Percentiles rank a stretch among this genome's conserved stretches.
These are phyloP conservation scores for Drosophila diplacantha DNA, from an alignment of 2,888 invertebrate genomes.

Conservation along the genomic window DNA sequence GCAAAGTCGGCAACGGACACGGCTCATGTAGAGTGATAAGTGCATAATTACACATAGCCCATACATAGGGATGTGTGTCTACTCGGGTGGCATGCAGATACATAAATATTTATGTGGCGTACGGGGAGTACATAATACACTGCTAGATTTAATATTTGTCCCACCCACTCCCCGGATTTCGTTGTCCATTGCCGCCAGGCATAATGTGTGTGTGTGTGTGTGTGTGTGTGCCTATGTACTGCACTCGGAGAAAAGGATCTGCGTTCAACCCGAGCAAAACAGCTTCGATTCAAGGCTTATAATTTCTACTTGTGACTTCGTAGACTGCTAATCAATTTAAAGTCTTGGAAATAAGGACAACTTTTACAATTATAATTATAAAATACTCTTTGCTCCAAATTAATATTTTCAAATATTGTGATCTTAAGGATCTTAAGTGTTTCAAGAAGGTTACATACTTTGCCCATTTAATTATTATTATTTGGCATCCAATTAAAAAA, in stretches of 20 bases:
- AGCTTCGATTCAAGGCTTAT: too few species aligned
- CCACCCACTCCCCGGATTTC: conserved; percentile 38
- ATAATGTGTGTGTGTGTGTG: conserved; percentile 34
- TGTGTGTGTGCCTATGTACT: conserved; percentile 41
- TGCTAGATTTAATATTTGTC: conserved; percentile 62
- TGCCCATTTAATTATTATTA: not conserved
- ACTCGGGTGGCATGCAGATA: conserved; percentile 16
- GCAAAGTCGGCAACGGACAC: conserved; percentile 43
- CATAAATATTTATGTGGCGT: conserved; percentile 34
- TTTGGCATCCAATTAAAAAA: not conserved
- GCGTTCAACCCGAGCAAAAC: not conserved
- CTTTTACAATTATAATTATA: not conserved
- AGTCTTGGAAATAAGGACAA: not conserved
- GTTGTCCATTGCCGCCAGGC: conserved; percentile 44
- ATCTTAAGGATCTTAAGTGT: not conserved
- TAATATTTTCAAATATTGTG: not conserved
- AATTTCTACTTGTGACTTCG: not conserved
- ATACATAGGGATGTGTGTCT: conserved; percentile 10
- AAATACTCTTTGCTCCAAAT: not conserved
- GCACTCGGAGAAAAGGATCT: conserved; percentile 15
- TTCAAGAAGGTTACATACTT: not conserved
- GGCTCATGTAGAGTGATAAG: conserved; percentile 31
- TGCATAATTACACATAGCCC: conserved; percentile 33
- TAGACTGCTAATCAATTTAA: not conserved
- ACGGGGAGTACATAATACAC: conserved; percentile 35